A percentile compares a stretch with the other conserved stretches of the same genome.
phyloP scores from a whole-genome alignment of 2,113 vertebrate species.

The Tachysurus vachellii region DNA sequence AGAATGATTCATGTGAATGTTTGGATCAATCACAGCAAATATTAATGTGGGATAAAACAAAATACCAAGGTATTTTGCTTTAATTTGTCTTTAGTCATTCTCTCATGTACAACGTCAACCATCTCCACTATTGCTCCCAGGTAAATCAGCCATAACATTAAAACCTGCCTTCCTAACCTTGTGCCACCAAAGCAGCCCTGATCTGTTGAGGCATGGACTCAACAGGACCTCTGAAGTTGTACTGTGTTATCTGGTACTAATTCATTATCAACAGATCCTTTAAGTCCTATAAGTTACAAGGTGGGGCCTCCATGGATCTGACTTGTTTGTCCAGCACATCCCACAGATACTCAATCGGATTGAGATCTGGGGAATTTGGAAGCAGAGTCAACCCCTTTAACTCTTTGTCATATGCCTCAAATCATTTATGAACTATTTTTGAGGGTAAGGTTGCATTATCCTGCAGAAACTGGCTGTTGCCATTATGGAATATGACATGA shows the following conservation, averaged over 20 bases:
- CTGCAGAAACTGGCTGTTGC: no score
- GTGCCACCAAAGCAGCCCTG: neutral
- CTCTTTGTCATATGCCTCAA: neutral
- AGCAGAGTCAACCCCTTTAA: neutral
- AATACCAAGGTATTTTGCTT: neutral
- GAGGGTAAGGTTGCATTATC: neutral
- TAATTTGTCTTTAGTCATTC: neutral
- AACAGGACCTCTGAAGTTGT: neutral
- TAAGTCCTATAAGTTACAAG: neutral
- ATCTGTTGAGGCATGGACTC: neutral
- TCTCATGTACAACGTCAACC: neutral
- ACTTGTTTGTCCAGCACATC: neutral
- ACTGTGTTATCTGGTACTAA: neutral
- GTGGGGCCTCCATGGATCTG: neutral
- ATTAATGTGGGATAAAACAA: neutral
- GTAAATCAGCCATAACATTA: neutral
- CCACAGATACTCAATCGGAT: neutral
- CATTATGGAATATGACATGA: no score
- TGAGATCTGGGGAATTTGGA: neutral
- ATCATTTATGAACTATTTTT: no score
- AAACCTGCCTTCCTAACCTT: neutral
- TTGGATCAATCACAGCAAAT: constrained; percentile 13
- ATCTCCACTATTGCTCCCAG: neutral
- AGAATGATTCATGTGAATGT: neutral
- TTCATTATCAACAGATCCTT: neutral